A percentile compares a stretch with the other conserved stretches of the same genome.
Conservation (phyloP, 1,140 invertebrate species). For the Drosophila orosa region DNA sequence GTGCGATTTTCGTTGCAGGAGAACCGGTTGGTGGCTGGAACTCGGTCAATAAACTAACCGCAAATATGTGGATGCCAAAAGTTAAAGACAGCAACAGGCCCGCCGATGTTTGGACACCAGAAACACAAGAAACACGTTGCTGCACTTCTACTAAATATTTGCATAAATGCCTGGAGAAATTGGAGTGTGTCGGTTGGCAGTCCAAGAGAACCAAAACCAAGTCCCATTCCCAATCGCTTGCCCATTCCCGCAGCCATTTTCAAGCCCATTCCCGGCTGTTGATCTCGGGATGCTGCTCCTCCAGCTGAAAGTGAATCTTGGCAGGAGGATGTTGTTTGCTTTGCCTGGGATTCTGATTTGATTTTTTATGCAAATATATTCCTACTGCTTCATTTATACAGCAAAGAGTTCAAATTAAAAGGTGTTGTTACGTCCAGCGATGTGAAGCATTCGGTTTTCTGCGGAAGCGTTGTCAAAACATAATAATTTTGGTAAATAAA, state of each 20-base stretch:
- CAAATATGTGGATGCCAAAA: slow-evolving; percentile 59
- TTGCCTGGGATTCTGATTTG: not conserved
- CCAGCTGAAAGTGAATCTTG: slow-evolving; percentile 8
- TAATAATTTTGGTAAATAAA: not conserved
- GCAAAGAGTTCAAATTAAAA: slow-evolving; percentile 1
- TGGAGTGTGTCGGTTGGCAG: slow-evolving; percentile 8
- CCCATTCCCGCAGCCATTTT: too few relatives aligned
- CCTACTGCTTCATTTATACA: not conserved
- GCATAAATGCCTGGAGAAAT: slow-evolving; percentile 30
- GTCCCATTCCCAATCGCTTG: not conserved
- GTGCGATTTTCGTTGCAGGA: slow-evolving; percentile 13
- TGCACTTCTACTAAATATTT: slow-evolving; percentile 26
- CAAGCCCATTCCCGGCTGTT: not conserved
- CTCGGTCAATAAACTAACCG: slow-evolving; percentile 76
- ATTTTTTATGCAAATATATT: slow-evolving; percentile 12
- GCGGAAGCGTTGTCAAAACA: slow-evolving; percentile 5
- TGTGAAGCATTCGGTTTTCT: not conserved
- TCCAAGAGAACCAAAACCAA: not conserved
- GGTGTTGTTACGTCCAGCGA: not conserved
- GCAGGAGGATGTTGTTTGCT: not conserved
- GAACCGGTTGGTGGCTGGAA: slow-evolving; percentile 40
- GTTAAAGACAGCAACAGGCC: slow-evolving; percentile 23
- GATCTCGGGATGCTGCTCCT: not conserved
- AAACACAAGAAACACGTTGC: slow-evolving; percentile 20
- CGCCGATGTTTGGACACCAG: slow-evolving; percentile 10